Base-by-base conservation (phyloP, 1,140 invertebrate species). In the Hermatobates lingyangjiaoensis region DNA sequence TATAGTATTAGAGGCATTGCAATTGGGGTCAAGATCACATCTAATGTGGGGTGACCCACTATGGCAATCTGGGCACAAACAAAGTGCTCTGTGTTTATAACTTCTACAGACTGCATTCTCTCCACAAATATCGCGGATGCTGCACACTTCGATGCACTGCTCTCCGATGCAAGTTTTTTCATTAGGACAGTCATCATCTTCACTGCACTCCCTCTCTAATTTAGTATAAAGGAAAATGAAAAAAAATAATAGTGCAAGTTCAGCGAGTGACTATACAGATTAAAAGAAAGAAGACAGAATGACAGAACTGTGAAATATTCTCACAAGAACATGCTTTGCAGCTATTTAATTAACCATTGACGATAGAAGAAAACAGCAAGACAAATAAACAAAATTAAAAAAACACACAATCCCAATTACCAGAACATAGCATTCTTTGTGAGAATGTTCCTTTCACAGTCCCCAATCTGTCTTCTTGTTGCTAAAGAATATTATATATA, bases 161-260 rank as follows among this genome's bases (percentile, higher is more conserved):
- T 76, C 74, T 69, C 83, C 81, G 67, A 88, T 78, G 74, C 89
- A 93, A 63, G 85, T 83, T 72, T 87, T 85, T 68, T 90, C 85
- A 68, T 81, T 80, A 55, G 85, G 77, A 72, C 89, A 93, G 70
- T 90, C 86, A 71, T 76, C 74, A 74, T 92, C 85, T 66, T 78
- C 81, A 68, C 80, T 80, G 72, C 88, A 92, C 77, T 87, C 81
- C 72, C 80, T 80, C 72, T 42, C 39, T 42, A 20, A n/a, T n/a
- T n/a, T n/a, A n/a, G n/a, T n/a, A n/a, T n/a, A n/a, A n/a, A n/a
- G n/a, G n/a, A n/a, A n/a, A n/a, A n/a, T n/a, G n/a, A n/a, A n/a
- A n/a, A n/a, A n/a, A n/a, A n/a, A n/a, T n/a, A n/a, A n/a, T n/a
- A n/a, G n/a, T n/a, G n/a, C n/a, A n/a, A n/a, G n/a, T n/a, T n/a